phyloP scores from a whole-genome alignment of 2,113 vertebrate species.

The Phylloscopus trochiloides region DNA sequence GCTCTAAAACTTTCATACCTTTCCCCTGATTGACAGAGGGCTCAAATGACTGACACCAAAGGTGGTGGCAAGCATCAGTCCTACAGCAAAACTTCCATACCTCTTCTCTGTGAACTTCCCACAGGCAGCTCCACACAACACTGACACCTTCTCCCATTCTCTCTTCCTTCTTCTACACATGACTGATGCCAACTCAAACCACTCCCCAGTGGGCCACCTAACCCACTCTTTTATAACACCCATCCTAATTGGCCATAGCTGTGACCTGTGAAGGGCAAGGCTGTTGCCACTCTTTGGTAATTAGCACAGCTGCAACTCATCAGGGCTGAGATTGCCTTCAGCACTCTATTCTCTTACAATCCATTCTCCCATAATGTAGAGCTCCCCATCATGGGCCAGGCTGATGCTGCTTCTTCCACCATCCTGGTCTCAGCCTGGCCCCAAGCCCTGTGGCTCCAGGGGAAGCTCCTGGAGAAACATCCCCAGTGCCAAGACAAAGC shows the following conservation, averaged over 20 bases:
- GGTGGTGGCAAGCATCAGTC: neutral
- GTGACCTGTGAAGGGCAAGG: neutral
- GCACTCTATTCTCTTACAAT: neutral
- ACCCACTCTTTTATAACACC: too few species aligned
- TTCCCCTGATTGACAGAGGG: too few species aligned
- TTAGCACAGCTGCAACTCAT: neutral
- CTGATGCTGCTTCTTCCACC: neutral
- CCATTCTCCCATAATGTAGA: neutral
- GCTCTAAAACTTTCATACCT: neutral
- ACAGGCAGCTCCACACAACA: neutral
- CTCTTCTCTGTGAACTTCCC: neutral
- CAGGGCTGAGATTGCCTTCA: neutral
- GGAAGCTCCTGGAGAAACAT: neutral
- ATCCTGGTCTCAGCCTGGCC: neutral
- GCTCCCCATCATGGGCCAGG: fast-evolving
- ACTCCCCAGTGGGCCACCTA: neutral
- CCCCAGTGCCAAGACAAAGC: neutral
- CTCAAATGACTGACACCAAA: neutral
- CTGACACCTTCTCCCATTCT: neutral
- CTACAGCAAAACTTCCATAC: neutral
- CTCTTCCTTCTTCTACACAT: neutral
- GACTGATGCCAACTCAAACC: neutral
- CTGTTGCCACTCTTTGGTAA: neutral
- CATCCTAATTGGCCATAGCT: neutral
- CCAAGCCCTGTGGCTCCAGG: neutral